Evolutionary conservation across 2,113 vertebrate species (phyloP).

Genomic region (cat (Felis catus)): F.catus_Fca126_mat1.0 CM031419.1:81954501-81955000

Average conservation of each 20-base stretch:
- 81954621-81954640: constrained; percentile 2
- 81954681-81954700: constrained; percentile 17
- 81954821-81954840: background rate
- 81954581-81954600: background rate
- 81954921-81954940: constrained; percentile 41
- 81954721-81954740: background rate
- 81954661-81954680: background rate
- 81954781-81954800: background rate
- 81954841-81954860: background rate
- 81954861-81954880: background rate
- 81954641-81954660: background rate
- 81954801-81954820: background rate
- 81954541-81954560: background rate
- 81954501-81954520: background rate
- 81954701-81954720: background rate
- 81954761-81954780: background rate
- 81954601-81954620: background rate
- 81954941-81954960: background rate
- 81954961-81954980: background rate
- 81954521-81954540: background rate
- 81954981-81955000: background rate
- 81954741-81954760: background rate
- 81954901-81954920: background rate
- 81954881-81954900: background rate
- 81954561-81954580: background rate